Percentiles rank a stretch among this genome's conserved stretches.
These are phyloP conservation scores for Pimephales promelas DNA, from an alignment of 2,113 vertebrate genomes.

Conservation along the genomic window DNA sequence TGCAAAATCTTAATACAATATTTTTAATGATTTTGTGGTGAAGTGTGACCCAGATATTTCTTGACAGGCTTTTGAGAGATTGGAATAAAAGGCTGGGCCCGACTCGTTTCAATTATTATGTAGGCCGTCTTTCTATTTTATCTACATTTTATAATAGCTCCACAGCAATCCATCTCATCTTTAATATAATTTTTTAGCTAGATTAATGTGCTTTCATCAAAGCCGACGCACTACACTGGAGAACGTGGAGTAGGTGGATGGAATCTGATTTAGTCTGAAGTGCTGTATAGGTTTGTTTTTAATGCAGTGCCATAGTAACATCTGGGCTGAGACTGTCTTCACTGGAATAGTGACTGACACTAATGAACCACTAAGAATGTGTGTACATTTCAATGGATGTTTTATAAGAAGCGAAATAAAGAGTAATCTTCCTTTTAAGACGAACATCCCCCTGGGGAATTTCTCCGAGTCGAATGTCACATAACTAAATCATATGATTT, in stretches of 20 bases:
- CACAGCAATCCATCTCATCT: slow-evolving; percentile 16
- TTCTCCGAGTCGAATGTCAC: not conserved
- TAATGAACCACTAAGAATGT: slow-evolving; percentile 23
- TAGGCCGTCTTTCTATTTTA: slow-evolving; percentile 20
- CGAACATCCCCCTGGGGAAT: not conserved
- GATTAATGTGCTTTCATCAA: slow-evolving; percentile 21
- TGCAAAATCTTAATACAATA: not conserved
- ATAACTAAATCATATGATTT: slow-evolving; percentile 29
- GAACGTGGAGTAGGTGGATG: not conserved
- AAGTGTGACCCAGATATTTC: slow-evolving; percentile 16
- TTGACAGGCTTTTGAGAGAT: slow-evolving; percentile 8
- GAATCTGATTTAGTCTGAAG: slow-evolving; percentile 7
- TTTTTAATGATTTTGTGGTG: slow-evolving; percentile 1
- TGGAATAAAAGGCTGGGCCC: not conserved
- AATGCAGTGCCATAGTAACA: slow-evolving; percentile 2
- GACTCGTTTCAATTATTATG: slow-evolving; percentile 1
- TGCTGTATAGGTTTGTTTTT: slow-evolving; percentile 16
- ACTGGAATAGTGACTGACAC: slow-evolving; percentile 3
- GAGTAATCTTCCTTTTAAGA: slow-evolving; percentile 37
- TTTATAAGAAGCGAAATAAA: slow-evolving; percentile 51
- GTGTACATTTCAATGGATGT: slow-evolving; percentile 33
- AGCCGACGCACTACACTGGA: not conserved
- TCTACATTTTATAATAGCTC: slow-evolving; percentile 1
- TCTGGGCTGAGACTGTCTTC: slow-evolving; percentile 13
- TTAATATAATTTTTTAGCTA: slow-evolving; percentile 29